phyloP scores from a whole-genome alignment of 2,797 vertebrate genomes.

The Caiman crocodilus region DNA sequence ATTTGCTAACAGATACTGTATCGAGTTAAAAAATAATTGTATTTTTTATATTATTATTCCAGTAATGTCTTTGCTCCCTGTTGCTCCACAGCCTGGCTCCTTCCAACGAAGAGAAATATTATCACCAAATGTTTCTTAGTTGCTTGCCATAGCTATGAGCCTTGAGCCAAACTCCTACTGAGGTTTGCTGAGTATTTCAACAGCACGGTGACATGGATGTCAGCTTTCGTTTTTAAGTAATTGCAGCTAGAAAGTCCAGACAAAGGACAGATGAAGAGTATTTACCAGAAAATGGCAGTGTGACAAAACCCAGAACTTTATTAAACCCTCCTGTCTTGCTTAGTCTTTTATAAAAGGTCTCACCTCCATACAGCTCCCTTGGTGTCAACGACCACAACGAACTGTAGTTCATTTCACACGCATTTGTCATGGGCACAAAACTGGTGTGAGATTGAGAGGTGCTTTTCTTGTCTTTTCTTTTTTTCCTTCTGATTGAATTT shows the following conservation, averaged over 20 bases:
- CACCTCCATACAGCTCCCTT: fast-evolving
- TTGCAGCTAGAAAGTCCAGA: neutral
- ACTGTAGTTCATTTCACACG: neutral
- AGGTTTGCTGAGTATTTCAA: neutral
- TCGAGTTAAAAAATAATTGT: conserved; percentile 18
- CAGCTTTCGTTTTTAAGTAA: neutral
- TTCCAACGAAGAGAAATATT: conserved; percentile 64
- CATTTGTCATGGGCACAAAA: neutral
- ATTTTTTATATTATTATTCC: conserved; percentile 1
- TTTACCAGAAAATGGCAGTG: neutral
- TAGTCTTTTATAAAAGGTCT: neutral
- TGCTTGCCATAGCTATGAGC: conserved; percentile 36
- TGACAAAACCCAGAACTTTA: neutral
- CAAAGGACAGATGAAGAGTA: neutral
- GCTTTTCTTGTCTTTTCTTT: neutral
- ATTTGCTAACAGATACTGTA: conserved; percentile 32
- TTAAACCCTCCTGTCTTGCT: neutral
- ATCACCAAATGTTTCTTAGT: neutral
- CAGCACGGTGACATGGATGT: neutral
- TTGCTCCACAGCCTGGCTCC: conserved; percentile 35
- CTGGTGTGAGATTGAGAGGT: fast-evolving
- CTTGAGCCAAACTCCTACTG: neutral
- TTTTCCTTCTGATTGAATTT: neutral
- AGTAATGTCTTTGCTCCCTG: conserved; percentile 40
- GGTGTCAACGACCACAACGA: fast-evolving